phyloP scores from a whole-genome alignment of 2,113 vertebrate species.

The Labeo catla region DNA sequence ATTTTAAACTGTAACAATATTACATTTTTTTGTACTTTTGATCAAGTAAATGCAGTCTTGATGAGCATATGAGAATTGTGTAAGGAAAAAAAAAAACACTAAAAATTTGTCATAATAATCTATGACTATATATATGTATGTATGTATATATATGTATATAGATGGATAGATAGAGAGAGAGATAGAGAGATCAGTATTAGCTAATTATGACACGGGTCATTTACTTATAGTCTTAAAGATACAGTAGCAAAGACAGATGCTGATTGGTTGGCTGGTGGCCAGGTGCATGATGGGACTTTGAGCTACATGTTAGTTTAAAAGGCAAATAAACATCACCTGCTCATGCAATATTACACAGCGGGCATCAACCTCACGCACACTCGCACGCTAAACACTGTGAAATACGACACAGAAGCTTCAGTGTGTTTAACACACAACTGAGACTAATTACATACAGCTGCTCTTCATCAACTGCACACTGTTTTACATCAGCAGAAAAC shows the following conservation, averaged over 20 bases:
- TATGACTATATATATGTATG: too few species aligned
- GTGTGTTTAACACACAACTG: background rate
- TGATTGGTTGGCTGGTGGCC: conserved; percentile 19
- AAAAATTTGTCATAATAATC: too few species aligned
- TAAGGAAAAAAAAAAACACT: too few species aligned
- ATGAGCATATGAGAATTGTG: too few species aligned
- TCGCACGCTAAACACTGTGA: background rate
- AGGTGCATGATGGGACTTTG: conserved; percentile 29
- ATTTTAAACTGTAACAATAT: too few species aligned
- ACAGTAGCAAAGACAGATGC: background rate
- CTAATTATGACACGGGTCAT: background rate
- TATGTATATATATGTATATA: too few species aligned
- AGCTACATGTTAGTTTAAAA: background rate
- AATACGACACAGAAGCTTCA: background rate
- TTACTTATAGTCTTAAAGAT: background rate
- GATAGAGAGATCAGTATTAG: background rate
- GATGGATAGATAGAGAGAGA: too few species aligned
- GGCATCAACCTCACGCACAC: background rate
- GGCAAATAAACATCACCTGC: conserved; percentile 25
- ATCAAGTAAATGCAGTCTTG: too few species aligned
- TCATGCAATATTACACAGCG: background rate
- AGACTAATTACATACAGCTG: background rate
- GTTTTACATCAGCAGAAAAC: background rate
- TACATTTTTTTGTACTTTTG: too few species aligned
- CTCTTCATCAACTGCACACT: background rate